Percentiles rank a stretch among this genome's conserved stretches.
These are phyloP conservation scores for Silurus aristotelis DNA, from an alignment of 2,797 vertebrate genomes.

Conservation along the genomic window DNA sequence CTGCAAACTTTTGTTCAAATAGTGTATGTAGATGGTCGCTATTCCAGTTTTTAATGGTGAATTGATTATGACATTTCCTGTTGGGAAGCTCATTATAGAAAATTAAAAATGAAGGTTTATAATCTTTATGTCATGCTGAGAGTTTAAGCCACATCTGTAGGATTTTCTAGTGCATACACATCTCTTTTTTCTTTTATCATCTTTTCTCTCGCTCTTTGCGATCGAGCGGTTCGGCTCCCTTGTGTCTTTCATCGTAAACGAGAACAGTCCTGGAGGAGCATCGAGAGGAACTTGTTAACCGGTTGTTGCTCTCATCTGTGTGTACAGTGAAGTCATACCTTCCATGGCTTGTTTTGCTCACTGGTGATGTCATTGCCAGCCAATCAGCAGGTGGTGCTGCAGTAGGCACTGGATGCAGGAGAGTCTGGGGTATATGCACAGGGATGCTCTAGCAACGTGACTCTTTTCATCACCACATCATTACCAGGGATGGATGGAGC, in stretches of 20 bases:
- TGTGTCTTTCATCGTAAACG: conserved; percentile 74
- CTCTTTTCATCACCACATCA: conserved; percentile 59
- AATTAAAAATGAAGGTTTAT: background rate
- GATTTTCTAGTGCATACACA: background rate
- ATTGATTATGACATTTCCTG: background rate
- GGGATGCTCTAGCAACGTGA: conserved; percentile 64
- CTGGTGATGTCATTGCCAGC: conserved; percentile 79
- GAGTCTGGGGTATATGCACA: conserved; percentile 48
- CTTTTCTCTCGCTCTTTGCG: conserved; percentile 50
- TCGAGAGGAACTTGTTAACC: conserved; percentile 54
- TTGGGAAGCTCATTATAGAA: background rate
- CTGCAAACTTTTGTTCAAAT: background rate
- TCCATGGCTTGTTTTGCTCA: conserved; percentile 73
- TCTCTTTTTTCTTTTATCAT: conserved; percentile 5
- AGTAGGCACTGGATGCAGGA: conserved; percentile 59
- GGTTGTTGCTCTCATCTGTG: conserved; percentile 62
- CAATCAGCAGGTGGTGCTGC: conserved; percentile 73
- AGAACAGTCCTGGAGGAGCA: conserved; percentile 60
- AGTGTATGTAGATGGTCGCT: background rate
- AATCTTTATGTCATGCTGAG: conserved; percentile 24
- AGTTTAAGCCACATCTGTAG: conserved; percentile 47
- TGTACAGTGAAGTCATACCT: conserved; percentile 80
- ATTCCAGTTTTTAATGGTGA: background rate
- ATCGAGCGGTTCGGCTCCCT: conserved; percentile 60
- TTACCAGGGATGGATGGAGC: conserved; percentile 50